Conservation (phyloP, 2,113 vertebrate genomes). For the Mirounga angustirostris region DNA sequence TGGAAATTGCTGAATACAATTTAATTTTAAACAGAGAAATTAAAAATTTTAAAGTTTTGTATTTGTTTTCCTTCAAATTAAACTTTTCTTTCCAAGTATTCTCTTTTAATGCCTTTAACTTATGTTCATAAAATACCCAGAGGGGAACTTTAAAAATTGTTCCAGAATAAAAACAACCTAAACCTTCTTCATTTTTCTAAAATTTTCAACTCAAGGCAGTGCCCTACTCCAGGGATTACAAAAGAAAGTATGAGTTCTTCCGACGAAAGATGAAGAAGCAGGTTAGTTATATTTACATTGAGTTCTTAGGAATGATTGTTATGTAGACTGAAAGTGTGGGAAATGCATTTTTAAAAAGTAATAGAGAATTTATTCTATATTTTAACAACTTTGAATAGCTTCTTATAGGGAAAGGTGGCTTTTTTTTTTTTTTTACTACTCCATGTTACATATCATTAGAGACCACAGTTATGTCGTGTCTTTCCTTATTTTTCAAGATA, state of each 20-base stretch:
- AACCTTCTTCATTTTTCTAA: constrained; percentile 71
- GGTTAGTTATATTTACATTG: constrained; percentile 85
- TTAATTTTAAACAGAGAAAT: constrained; percentile 70
- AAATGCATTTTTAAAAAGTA: constrained; percentile 16
- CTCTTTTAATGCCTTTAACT: constrained; percentile 56
- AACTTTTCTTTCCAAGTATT: constrained; percentile 60
- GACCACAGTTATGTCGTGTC: constrained; percentile 20
- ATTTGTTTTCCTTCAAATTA: constrained; percentile 62
- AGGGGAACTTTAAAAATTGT: constrained; percentile 23
- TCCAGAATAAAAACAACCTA: constrained; percentile 59
- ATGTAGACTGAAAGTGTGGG: neutral
- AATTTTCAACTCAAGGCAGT: constrained; percentile 91
- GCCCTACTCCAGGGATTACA: constrained; percentile 99
- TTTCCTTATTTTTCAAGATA: constrained; percentile 26
- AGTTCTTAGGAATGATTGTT: neutral
- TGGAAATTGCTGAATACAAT: constrained; percentile 25
- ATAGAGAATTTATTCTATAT: neutral
- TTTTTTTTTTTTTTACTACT: neutral
- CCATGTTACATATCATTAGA: neutral
- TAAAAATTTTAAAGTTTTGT: constrained; percentile 36
- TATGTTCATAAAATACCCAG: constrained; percentile 46
- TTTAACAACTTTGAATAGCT: constrained; percentile 31
- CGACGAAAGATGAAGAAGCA: constrained; percentile 98
- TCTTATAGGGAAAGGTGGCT: neutral
- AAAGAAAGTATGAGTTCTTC: constrained; percentile 99